phyloP scores from a whole-genome alignment of 1,140 invertebrate genomes.

The Ceratosolen solmsi region DNA sequence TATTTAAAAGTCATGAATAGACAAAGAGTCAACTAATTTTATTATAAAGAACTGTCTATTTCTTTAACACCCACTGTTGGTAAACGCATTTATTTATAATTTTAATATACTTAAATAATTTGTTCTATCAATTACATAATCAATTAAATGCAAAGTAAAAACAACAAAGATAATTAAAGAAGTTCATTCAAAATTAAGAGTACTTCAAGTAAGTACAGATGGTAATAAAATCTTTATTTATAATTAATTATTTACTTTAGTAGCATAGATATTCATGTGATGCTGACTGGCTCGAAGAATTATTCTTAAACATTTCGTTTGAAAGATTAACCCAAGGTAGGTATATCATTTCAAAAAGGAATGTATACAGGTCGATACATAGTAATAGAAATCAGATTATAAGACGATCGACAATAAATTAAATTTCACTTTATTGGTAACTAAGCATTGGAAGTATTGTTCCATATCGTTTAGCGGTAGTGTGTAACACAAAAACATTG shows the following conservation, averaged over 20 bases:
- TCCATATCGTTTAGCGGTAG: neutral
- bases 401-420: slow-evolving; percentile 12
- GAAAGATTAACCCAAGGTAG: neutral
- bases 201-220: too few relatives aligned
- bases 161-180: too few relatives aligned
- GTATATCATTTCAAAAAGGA: neutral
- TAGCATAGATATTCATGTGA: neutral
- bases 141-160: too few relatives aligned
- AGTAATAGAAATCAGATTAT: slow-evolving; percentile 31
- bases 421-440: slow-evolving; percentile 41
- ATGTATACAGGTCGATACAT: neutral
- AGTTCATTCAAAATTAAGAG: too few relatives aligned
- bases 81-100: too few relatives aligned
- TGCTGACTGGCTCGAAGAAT: neutral
- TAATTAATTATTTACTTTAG: slow-evolving; percentile 10
- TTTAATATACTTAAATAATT: too few relatives aligned
- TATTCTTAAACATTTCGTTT: neutral
- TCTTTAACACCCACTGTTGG: too few relatives aligned
- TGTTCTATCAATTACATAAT: too few relatives aligned
- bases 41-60: too few relatives aligned
- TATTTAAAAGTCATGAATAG: too few relatives aligned
- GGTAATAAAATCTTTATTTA: neutral
- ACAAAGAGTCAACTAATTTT: too few relatives aligned
- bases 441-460: neutral
- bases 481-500: neutral